phyloP scores from a whole-genome alignment of 2,797 vertebrate species.

The Anguilla pacifica region DNA sequence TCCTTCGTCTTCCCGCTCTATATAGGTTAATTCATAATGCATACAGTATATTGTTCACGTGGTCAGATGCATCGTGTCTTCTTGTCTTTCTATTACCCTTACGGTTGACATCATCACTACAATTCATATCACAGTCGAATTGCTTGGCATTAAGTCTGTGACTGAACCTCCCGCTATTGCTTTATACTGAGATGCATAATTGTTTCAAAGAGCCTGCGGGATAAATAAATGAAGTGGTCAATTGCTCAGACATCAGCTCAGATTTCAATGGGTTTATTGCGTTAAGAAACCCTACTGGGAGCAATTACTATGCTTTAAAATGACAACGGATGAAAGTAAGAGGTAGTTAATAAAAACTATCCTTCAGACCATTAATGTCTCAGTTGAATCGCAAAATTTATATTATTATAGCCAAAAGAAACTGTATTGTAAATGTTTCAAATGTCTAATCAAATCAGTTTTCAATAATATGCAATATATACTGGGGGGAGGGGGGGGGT shows the following conservation, averaged over 20 bases:
- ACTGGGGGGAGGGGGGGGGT: not conserved
- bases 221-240: slow-evolving; percentile 14
- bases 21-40: not conserved
- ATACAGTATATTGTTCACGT: not conserved
- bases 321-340: not conserved
- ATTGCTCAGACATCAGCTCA: not conserved
- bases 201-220: not conserved
- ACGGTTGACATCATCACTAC: not conserved
- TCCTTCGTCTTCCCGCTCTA: not conserved
- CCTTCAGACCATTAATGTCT: not conserved
- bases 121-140: not conserved
- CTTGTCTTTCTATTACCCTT: not conserved
- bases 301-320: not conserved
- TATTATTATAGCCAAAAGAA: not conserved
- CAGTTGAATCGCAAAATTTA: not conserved
- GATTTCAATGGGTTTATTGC: not conserved
- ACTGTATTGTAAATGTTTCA: not conserved
- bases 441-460: not conserved
- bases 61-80: not conserved
- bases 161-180: not conserved
- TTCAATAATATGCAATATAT: not conserved
- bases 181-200: not conserved
- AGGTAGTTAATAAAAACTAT: not conserved
- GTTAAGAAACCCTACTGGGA: not conserved
- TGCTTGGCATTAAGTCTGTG: not conserved